phyloP scores from a whole-genome alignment of 1,140 invertebrate species.

The Drosophila sulfurigaster region DNA sequence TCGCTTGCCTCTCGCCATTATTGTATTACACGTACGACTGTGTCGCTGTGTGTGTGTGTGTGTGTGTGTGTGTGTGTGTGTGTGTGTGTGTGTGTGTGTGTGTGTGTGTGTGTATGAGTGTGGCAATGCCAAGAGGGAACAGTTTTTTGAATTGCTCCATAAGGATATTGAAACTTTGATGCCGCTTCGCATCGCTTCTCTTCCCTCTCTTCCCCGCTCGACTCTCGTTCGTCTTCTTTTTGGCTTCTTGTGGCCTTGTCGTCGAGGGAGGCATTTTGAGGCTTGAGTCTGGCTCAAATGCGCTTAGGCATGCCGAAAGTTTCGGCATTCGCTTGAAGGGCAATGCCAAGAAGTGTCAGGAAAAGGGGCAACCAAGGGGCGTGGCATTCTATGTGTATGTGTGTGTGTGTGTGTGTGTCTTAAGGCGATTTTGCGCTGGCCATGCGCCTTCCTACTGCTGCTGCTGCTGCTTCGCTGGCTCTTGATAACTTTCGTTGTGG shows the following conservation, averaged over 20 bases:
- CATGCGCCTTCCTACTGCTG: not conserved
- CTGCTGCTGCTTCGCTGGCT: constrained; percentile 9
- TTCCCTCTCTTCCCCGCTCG: not conserved
- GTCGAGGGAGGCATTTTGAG: constrained; percentile 34
- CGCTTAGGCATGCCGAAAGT: constrained; percentile 43
- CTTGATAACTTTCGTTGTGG: constrained; percentile 57
- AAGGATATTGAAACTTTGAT: constrained; percentile 45
- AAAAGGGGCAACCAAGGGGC: too few relatives aligned
- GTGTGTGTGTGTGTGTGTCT: constrained; percentile 17
- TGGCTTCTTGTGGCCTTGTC: constrained; percentile 24
- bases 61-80: constrained; percentile 5
- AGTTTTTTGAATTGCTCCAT: constrained; percentile 37
- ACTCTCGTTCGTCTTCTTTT: not conserved
- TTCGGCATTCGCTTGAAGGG: constrained; percentile 18
- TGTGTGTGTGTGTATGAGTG: constrained; percentile 8
- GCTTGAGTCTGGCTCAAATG: constrained; percentile 44
- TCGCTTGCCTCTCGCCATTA: constrained; percentile 10
- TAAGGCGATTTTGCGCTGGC: constrained; percentile 22
- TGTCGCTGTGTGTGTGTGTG: not conserved
- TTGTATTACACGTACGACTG: constrained; percentile 3
- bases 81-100: not conserved
- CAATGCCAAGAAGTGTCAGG: not conserved
- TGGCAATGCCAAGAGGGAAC: constrained; percentile 25
- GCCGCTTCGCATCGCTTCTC: constrained; percentile 4
- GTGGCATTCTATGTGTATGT: not conserved